These are phyloP conservation scores for Thaleichthys pacificus DNA, from an alignment of 2,797 vertebrate genomes.

Conservation along the genomic window DNA sequence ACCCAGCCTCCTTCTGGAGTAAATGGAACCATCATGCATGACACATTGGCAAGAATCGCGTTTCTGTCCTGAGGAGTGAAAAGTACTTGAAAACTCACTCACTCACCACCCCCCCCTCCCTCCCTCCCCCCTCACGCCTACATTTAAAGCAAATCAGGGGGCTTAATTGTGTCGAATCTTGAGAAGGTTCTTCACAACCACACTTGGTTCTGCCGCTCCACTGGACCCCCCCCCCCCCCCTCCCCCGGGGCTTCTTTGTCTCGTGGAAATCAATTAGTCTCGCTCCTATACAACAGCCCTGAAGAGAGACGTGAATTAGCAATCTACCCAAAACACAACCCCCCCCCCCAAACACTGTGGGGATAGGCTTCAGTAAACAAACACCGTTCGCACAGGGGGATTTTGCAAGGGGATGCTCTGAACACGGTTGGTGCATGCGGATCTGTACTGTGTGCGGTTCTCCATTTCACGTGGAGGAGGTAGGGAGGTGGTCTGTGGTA, in stretches of 20 bases:
- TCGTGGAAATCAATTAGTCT: slow-evolving; percentile 56
- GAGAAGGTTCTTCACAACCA: slow-evolving; percentile 24
- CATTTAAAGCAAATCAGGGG: slow-evolving; percentile 41
- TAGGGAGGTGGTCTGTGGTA: slow-evolving; percentile 6
- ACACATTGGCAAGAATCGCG: slow-evolving; percentile 23
- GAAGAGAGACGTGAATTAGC: slow-evolving; percentile 35
- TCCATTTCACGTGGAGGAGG: slow-evolving; percentile 16
- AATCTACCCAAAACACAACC: slow-evolving; percentile 39
- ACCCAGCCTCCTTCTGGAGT: slow-evolving; percentile 2
- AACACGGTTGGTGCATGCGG: slow-evolving; percentile 43
- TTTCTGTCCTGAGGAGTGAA: slow-evolving; percentile 47
- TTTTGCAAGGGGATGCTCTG: slow-evolving; percentile 29
- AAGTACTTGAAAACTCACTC: slow-evolving; percentile 38
- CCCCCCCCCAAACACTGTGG: slow-evolving; percentile 22
- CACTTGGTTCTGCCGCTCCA: slow-evolving; percentile 49
- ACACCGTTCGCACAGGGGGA: slow-evolving; percentile 28
- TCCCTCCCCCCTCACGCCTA: not conserved
- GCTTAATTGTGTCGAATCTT: slow-evolving; percentile 47
- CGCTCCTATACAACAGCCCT: slow-evolving; percentile 43
- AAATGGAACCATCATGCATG: slow-evolving; percentile 42
- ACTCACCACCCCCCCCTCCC: slow-evolving; percentile 37
- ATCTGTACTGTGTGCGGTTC: slow-evolving; percentile 30
- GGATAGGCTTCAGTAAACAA: slow-evolving; percentile 33
- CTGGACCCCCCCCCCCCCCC: not conserved
- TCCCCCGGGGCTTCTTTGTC: slow-evolving; percentile 46